Base-by-base conservation (phyloP, 2,888 invertebrate genomes). In the Philaethria dido region DNA sequence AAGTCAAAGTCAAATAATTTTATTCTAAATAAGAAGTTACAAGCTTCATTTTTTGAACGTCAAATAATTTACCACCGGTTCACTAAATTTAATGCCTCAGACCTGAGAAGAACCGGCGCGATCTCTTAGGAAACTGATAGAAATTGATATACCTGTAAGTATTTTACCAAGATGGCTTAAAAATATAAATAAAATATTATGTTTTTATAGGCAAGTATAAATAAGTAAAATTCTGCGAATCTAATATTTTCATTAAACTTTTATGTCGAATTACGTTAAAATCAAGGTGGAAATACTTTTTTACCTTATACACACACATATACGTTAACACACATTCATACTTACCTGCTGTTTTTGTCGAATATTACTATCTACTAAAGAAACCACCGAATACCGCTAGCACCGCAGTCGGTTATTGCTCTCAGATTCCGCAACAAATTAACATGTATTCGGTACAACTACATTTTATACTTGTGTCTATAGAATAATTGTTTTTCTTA, bases 351-450 rank as follows among this genome's bases (percentile, higher is more conserved):
- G 86, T 91, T 90, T 90, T 92, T 89, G 87, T 87, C 80, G 86
- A 89, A 89, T 89, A 85, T 89, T 85, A 89, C 86, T 86, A 83
- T 72, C 83, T 86, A 83, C 73, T 83, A 82, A 88, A 85, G 88
- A 89, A 89, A 90, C 90, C 90, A 80, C 89, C 86, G 80, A 88
- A 89, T 92, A 92, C 92, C 92, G 92, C 92, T 92, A 92, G 84
- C 85, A 81, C 75, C 78, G 82, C 81, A 80, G 84, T 81, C 91
- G 91, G 92, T 91, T 92, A 91, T 91, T 92, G 92, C 92, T 91
- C 92, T 91, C 91, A 74, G 89, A 89, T 92, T 91, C 92, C 91
- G 92, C 90, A 92, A 92, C 89, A 91, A 92, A 92, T 92, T 92
- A 92, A 89, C 91, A 92, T 92, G 92, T 90, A 92, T 92, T 91